Evolutionary conservation across 2,888 invertebrate species (phyloP).

Genomic region (Lamproptera curius): DNA sequence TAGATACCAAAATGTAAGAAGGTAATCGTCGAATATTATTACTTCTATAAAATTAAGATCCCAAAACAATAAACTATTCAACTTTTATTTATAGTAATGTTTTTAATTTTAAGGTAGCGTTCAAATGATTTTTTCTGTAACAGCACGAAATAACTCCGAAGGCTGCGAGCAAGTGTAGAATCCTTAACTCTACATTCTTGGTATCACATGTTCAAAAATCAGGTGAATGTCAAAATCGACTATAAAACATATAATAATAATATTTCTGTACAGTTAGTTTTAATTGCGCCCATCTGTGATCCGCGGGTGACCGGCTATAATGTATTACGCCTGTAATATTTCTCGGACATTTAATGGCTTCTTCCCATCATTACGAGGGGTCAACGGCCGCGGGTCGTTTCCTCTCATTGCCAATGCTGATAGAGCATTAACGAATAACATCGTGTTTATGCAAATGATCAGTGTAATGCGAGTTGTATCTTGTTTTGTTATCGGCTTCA

Average conservation of each 20-base stretch:
- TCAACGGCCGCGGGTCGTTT: conserved; percentile 1
- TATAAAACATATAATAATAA: background rate
- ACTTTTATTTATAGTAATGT: too few relatives aligned
- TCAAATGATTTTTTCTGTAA: too few relatives aligned
- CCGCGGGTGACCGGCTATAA: conserved; percentile 26
- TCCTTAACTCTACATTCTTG: too few relatives aligned
- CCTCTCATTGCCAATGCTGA: background rate
- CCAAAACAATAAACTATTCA: too few relatives aligned
- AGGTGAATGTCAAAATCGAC: background rate
- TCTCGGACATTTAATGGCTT: conserved; percentile 14
- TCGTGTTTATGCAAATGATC: background rate
- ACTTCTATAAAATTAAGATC: too few relatives aligned
- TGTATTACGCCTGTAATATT: conserved; percentile 20
- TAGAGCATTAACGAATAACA: background rate
- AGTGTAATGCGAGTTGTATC: background rate
- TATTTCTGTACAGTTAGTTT: conserved; percentile 40
- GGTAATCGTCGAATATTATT: too few relatives aligned
- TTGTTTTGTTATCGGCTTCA: background rate
- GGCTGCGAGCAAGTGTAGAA: too few relatives aligned
- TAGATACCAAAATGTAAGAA: too few relatives aligned
- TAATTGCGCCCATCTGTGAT: conserved; percentile 45
- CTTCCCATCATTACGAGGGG: conserved; percentile 17
- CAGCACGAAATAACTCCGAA: too few relatives aligned
- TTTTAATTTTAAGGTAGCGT: too few relatives aligned
- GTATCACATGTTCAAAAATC: too few relatives aligned